Evolutionary conservation across 1,140 invertebrate species (phyloP).

Genomic region (Drosophila trapezifrons): DNA sequence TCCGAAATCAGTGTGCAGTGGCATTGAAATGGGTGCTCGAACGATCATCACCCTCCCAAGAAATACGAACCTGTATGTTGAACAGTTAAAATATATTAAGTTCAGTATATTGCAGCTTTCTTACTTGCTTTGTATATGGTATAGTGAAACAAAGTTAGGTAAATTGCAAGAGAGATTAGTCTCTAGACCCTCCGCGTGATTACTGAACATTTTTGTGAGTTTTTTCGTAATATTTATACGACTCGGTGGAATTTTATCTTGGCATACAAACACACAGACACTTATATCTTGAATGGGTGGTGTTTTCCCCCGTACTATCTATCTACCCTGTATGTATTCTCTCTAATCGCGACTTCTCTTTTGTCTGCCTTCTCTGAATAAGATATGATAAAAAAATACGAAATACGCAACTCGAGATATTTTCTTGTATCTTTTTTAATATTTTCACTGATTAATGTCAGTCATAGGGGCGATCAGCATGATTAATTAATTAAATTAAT

Average conservation of each 20-base stretch:
- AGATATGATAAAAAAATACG: slow-evolving; percentile 44
- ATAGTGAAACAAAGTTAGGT: background rate
- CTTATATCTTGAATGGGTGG: slow-evolving; percentile 10
- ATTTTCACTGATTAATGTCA: slow-evolving; percentile 1
- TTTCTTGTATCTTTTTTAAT: slow-evolving; percentile 11
- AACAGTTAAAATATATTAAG: too few species aligned
- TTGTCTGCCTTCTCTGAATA: background rate
- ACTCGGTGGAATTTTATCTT: slow-evolving; percentile 32
- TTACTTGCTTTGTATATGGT: too few species aligned
- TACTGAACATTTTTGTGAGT: background rate
- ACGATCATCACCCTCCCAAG: background rate
- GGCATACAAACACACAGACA: background rate
- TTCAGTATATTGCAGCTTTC: too few species aligned
- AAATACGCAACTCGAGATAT: slow-evolving; percentile 20
- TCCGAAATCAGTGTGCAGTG: slow-evolving; percentile 39
- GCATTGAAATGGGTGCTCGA: slow-evolving; percentile 17
- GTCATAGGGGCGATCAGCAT: background rate
- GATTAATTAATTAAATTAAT: slow-evolving; percentile 4
- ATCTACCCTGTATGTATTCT: slow-evolving; percentile 2
- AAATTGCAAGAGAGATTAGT: background rate
- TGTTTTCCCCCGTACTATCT: slow-evolving; percentile 15
- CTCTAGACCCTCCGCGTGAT: slow-evolving; percentile 6
- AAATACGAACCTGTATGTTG: too few species aligned
- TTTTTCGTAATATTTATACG: slow-evolving; percentile 32
- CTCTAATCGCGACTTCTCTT: background rate